Evolutionary conservation across 2,113 vertebrate genomes (phyloP), one percentile per base, ranked within the genome.

Genomic region (Mus pahari): DNA sequence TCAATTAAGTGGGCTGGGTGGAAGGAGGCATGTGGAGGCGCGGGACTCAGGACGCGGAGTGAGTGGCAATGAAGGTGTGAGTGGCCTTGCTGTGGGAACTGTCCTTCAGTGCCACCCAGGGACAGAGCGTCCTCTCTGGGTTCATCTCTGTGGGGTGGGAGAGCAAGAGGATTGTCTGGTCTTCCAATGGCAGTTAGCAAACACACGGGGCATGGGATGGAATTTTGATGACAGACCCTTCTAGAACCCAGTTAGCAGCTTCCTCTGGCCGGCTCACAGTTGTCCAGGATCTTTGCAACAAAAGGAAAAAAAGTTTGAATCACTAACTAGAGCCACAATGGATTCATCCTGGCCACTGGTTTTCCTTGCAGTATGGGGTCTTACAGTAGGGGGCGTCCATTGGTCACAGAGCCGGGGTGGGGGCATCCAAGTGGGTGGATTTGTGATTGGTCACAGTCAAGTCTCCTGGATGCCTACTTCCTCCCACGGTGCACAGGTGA

Each of bases 1-100:
- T 96, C 97, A 93, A 96, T 97, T 97, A 98, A 97, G 93, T 97
- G 94, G 96, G 95, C 60, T 62, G 97, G 84, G 36, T 74, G 84
- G 87, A 55, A 88, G 10, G 53, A 92, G 86, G 62, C 48, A n/a
- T 70, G 90, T 39, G 53, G 92, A 90, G 81, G 70, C 60, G 2
- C 39, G 81, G 83, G 84, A 95, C 90, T 36, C 92, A 58, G 93
- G 84, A 95, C 90, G 39, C 92, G 70, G 93, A 48, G 9, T 0
- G 87, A 4, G 74, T 89, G 74, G 71, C 75, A 88, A 97, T 95
- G 95, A 78, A 66, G 82, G 91, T 58, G 42, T 42, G 31, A 60
- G 8, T 8, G 39, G 16, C 10, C 86, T 36, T 3, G 1, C 50
- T 3, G 1, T 24, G 1, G 45, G 5, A 36, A 7, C 36, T 22